Evolutionary conservation across 2,888 invertebrate genomes (phyloP).

Genomic region (Dusona sp.): DNA sequence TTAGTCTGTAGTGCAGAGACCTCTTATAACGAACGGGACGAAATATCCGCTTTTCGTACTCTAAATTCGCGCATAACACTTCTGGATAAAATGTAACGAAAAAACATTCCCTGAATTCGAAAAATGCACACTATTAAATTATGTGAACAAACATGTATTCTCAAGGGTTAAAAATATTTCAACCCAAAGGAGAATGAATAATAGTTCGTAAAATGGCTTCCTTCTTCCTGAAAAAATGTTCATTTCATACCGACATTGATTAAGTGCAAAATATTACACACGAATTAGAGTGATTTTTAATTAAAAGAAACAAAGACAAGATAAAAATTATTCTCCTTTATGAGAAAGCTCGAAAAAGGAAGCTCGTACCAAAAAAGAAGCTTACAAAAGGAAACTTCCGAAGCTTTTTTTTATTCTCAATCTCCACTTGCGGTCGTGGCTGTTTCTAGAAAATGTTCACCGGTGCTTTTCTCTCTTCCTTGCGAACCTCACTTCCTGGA

Average conservation of each 20-base stretch:
- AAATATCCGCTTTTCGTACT: neutral
- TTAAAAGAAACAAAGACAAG: neutral
- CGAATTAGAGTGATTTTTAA: neutral
- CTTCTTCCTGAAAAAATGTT: neutral
- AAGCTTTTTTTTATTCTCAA: neutral
- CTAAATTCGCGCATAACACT: neutral
- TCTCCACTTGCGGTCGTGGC: slow-evolving; percentile 13
- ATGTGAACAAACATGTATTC: neutral
- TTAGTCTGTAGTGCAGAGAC: neutral
- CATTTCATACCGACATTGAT: neutral
- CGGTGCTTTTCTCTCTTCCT: slow-evolving; percentile 11
- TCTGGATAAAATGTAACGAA: no score
- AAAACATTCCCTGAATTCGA: neutral
- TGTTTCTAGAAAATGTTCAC: slow-evolving; percentile 49
- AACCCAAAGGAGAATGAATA: neutral
- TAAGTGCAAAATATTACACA: neutral
- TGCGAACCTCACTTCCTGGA: slow-evolving; percentile 22
- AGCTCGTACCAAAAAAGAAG: slow-evolving; percentile 1
- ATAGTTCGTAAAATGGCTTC: neutral
- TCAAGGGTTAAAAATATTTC: neutral
- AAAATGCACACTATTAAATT: neutral
- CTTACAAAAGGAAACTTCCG: slow-evolving; percentile 18
- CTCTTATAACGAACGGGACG: neutral
- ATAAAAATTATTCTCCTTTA: neutral
- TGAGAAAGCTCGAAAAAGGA: neutral